Base-by-base conservation (phyloP, 2,113 vertebrate genomes). In the Lampris megalopsis region DNA sequence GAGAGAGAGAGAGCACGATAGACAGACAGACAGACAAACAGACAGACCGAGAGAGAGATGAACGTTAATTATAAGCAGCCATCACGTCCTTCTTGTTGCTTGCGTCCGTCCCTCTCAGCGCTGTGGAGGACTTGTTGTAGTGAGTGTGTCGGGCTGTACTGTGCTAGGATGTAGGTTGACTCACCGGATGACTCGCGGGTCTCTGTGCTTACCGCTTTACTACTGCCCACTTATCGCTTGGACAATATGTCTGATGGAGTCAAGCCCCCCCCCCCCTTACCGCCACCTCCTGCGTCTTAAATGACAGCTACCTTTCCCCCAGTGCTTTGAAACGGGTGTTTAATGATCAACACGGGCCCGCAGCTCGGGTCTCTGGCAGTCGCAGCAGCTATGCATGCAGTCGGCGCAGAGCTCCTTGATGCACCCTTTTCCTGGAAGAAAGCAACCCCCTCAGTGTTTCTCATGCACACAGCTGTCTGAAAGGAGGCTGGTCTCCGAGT, bases 281-380 rank as follows among this genome's bases (percentile, higher is more conserved):
- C 24, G 52, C 84, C 90, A 75, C 90, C 90, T 83, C 77, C 84
- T 79, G 89, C 9, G 82, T 83, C 86, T 79, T 82, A 91, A 91
- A 92, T 90, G 92, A 90, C 88, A 86, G 89, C 91, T 91, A 87
- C 90, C 92, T 91, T 93, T 91, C 86, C 86, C 90, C 92, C 81
- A 91, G 89, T 88, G 92, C 50, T 92, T 91, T 71, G 70, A 90
- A 93, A 93, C 89, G 89, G 92, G 84, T 90, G 86, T 92, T 93
- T 91, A 93, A 93, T 93, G 90, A 91, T 92, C 90, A 84, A 88
- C 86, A 79, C 88, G 88, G 86, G 79, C 86, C 85, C 36, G 62
- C 70, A 79, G 83, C 84, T 83, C 47, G 70, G 85, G 73, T 87
- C 81, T 54, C 43, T 50, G 64, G 78, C 86, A 80, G 86, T 83